Percentiles rank a stretch among this genome's conserved stretches.
phyloP scores from a whole-genome alignment of 1,140 invertebrate genomes.

The Eriosoma lanigerum region DNA sequence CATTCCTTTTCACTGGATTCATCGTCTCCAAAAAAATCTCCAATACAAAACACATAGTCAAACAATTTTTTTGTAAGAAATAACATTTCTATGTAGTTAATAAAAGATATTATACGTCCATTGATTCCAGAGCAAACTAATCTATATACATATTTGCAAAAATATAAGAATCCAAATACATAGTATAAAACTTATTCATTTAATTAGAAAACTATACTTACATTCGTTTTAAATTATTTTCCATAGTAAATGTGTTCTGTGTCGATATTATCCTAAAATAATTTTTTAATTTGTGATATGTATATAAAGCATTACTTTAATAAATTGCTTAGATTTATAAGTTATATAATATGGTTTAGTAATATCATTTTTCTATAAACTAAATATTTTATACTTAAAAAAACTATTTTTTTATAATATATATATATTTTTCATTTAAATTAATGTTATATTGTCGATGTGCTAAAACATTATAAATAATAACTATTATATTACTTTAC shows the following conservation, averaged over 20 bases:
- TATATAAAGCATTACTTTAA: neutral
- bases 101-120: conserved; percentile 82
- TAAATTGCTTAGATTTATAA: too few species aligned
- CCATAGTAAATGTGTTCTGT: neutral
- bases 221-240: conserved; percentile 19
- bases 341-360: too few species aligned
- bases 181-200: neutral
- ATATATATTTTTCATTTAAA: too few species aligned
- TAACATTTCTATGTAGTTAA: conserved; percentile 76
- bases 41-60: conserved; percentile 88
- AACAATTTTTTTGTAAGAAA: conserved; percentile 89
- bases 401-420: too few species aligned
- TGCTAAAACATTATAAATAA: too few species aligned
- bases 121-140: conserved; percentile 78
- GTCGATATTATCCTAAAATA: neutral
- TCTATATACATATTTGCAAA: conserved; percentile 13
- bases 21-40: conserved; percentile 88
- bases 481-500: too few species aligned
- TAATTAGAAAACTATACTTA: neutral
- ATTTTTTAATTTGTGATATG: neutral
- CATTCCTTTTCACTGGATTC: conserved; percentile 63
- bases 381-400: too few species aligned
- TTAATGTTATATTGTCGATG: too few species aligned
- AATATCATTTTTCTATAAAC: too few species aligned
- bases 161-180: too few species aligned